Evolutionary conservation across 2,113 vertebrate species (phyloP).

Genomic region (Misgurnus mizolepis): DNA sequence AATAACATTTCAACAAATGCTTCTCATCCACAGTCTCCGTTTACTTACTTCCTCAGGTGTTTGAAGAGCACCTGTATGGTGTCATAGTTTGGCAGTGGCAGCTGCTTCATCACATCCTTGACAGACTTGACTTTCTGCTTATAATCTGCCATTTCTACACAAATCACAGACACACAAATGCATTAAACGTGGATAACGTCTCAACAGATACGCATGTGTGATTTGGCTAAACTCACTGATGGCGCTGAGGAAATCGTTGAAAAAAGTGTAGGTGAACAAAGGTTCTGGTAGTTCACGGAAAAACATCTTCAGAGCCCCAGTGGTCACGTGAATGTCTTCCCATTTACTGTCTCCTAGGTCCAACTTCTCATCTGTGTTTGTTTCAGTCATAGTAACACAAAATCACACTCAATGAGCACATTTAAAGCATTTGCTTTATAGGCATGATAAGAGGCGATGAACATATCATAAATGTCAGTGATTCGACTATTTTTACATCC

Average conservation of each 20-base stretch:
- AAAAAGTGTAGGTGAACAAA: conserved; percentile 87
- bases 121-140: conserved; percentile 83
- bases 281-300: conserved; percentile 95
- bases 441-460: too few relatives aligned
- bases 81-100: conserved; percentile 93
- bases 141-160: conserved; percentile 83
- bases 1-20: neutral
- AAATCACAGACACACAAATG: conserved; percentile 44
- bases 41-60: conserved; percentile 89
- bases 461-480: neutral
- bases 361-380: conserved; percentile 87
- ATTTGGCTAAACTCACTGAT: conserved; percentile 84
- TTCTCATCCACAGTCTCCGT: neutral
- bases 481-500: neutral
- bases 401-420: neutral
- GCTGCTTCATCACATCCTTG: conserved; percentile 87
- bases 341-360: conserved; percentile 89
- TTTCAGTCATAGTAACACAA: neutral
- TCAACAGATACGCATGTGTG: neutral
- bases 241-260: conserved; percentile 90
- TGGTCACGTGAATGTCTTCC: conserved; percentile 97
- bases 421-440: neutral
- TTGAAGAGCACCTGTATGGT: conserved; percentile 96
- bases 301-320: conserved; percentile 97
- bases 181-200: neutral